Percentiles rank a stretch among this genome's conserved stretches.
Evolutionary conservation across 35 echinoderm and acorn worm species (phyloP).

Genomic region (Apostichopus japonicus): DNA sequence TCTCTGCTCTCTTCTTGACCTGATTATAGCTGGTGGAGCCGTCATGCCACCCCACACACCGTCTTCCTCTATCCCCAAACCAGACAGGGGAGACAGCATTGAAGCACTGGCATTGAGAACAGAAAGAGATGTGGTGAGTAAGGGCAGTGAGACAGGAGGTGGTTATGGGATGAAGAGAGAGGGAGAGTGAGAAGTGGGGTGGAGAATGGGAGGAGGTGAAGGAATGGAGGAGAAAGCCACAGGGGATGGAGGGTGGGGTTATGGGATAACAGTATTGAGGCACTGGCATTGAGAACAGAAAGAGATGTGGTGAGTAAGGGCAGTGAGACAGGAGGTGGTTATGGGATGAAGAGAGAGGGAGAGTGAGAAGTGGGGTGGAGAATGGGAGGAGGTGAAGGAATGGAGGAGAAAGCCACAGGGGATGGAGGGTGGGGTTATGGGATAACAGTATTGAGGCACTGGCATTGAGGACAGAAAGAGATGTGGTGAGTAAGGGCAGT

Average conservation of each 20-base stretch:
- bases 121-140: conserved; percentile 91
- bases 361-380: too few relatives aligned
- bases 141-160: background rate
- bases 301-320: too few relatives aligned
- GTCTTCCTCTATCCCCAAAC: conserved; percentile 40
- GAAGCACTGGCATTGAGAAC: conserved; percentile 86
- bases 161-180: background rate
- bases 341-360: too few relatives aligned
- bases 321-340: too few relatives aligned
- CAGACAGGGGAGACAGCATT: conserved; percentile 72
- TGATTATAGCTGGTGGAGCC: conserved; percentile 61
- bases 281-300: conserved; percentile 52
- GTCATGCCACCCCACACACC: conserved; percentile 67
- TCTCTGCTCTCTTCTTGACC: too few relatives aligned
- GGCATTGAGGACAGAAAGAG: conserved; percentile 20
- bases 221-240: background rate
- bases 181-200: background rate
- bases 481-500: too few relatives aligned
- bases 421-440: too few relatives aligned
- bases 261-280: conserved; percentile 57
- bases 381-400: too few relatives aligned
- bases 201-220: background rate
- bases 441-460: conserved; percentile 66
- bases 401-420: too few relatives aligned
- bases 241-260: too few relatives aligned